Percentiles rank a stretch among this genome's conserved stretches.
Conservation (phyloP, 1,140 invertebrate genomes). For the Aphidius gifuensis region DNA sequence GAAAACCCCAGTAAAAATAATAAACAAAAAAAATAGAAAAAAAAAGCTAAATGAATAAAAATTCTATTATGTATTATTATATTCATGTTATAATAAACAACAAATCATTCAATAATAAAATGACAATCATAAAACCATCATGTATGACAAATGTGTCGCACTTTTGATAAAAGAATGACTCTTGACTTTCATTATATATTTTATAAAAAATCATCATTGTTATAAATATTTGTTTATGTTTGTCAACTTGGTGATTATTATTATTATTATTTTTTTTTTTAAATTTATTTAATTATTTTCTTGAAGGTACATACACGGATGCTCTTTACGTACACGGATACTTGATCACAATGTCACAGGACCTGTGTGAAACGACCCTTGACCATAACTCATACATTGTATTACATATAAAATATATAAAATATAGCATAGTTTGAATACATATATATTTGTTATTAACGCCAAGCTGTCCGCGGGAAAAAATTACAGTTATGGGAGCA, state of each 20-base stretch:
- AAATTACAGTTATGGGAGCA: constrained; percentile 23
- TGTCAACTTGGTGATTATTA: no score
- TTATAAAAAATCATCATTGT: neutral
- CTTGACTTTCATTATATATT: constrained; percentile 1
- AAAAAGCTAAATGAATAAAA: no score
- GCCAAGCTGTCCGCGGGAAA: neutral
- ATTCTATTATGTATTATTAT: neutral
- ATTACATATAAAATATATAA: neutral
- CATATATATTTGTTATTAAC: neutral
- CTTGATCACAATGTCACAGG: neutral
- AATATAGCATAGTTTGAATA: neutral
- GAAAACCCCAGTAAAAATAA: no score
- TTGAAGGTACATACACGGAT: no score
- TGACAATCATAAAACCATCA: no score
- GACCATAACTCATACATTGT: neutral
- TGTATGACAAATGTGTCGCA: no score
- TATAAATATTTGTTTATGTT: no score
- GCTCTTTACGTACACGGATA: no score
- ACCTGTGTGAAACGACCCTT: constrained; percentile 24
- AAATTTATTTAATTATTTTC: no score
- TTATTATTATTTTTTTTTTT: no score
- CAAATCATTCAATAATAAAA: no score
- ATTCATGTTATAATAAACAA: neutral
- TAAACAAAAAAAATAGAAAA: no score
- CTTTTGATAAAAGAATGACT: neutral